Base-by-base conservation (phyloP, 2,113 vertebrate genomes). In the Pygoscelis antarcticus region DNA sequence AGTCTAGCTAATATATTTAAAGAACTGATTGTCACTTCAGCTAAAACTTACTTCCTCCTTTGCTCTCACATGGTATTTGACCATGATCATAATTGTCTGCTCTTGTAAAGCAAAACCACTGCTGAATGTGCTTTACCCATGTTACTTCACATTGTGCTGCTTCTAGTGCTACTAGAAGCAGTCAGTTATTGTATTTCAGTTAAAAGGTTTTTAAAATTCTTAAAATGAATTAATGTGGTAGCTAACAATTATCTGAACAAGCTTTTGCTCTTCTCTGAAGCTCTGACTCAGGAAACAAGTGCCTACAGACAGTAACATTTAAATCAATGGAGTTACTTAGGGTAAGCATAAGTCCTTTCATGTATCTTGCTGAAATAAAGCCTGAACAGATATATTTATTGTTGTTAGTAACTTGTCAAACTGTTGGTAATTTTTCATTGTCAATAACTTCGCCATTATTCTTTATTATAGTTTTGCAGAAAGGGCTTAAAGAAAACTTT, bases 401-500 rank as follows among this genome's bases (percentile, higher is more conserved):
- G 3, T 42, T 72, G 25, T 62, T 49, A 38, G 36, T 79, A 79
- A 69, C 49, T 95, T 96, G 64, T 55, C 71, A 85, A 60, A 40
- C 78, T 68, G 26, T 74, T 55, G 21, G 29, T 36, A 78, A 49
- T 81, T 94, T 95, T 95, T 83, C 42, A 70, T 29, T 66, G 32
- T 71, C 62, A 82, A 5, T 88, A 58, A 57, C 16, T 77, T 91
- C 95, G 79, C 29, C 69, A 8, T 92, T 96, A 20, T 90, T 75
- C 21, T 96, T 93, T 70, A 89, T 89, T 58, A 69, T 46, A 99
- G 99, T 99, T 40, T 95, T 99, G 70, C 98, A 99, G 93, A 97
- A 98, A 94, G 99, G 99, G 10, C 97, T 99, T 57, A 97, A 97
- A n/a, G 97, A 95, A 66, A 99, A 99, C 96, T 99, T 99, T 97